A percentile compares a stretch with the other conserved stretches of the same genome.
Conservation (phyloP, 2,888 invertebrate genomes). For the Lepidocyrtoides sp. region DNA sequence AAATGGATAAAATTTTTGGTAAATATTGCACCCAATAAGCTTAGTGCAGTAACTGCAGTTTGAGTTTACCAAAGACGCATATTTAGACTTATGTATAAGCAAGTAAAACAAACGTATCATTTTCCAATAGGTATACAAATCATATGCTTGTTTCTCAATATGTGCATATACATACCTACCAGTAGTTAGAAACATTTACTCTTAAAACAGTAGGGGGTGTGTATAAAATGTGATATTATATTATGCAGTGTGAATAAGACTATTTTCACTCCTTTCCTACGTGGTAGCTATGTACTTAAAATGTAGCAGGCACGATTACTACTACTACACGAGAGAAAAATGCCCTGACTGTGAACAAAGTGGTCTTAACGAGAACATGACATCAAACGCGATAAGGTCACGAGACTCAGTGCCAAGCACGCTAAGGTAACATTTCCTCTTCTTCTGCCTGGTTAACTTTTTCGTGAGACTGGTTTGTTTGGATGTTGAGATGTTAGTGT, state of each 20-base stretch:
- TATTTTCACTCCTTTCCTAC: not conserved
- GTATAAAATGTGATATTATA: not conserved
- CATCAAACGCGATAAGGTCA: conserved; percentile 79
- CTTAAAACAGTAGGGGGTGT: not conserved
- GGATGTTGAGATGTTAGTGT: not conserved
- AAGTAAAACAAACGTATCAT: too few relatives aligned
- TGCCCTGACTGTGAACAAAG: conserved; percentile 64
- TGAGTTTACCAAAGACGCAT: too few relatives aligned
- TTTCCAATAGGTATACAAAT: too few relatives aligned
- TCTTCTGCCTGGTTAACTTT: not conserved
- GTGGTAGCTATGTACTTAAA: not conserved
- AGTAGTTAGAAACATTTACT: too few relatives aligned
- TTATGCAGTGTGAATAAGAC: not conserved
- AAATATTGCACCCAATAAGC: too few relatives aligned
- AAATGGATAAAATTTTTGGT: too few relatives aligned
- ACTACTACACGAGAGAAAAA: not conserved
- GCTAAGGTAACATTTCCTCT: conserved; percentile 60
- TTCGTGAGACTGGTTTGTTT: conserved; percentile 6
- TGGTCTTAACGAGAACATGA: conserved; percentile 77
- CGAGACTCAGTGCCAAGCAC: conserved; percentile 62
- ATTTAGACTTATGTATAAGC: too few relatives aligned
- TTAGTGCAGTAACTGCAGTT: too few relatives aligned
- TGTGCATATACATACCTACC: too few relatives aligned
- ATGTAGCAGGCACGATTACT: not conserved
- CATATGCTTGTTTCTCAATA: too few relatives aligned